Evolutionary conservation across 2,797 vertebrate species (phyloP).

Genomic region (Mallotus villosus): DNA sequence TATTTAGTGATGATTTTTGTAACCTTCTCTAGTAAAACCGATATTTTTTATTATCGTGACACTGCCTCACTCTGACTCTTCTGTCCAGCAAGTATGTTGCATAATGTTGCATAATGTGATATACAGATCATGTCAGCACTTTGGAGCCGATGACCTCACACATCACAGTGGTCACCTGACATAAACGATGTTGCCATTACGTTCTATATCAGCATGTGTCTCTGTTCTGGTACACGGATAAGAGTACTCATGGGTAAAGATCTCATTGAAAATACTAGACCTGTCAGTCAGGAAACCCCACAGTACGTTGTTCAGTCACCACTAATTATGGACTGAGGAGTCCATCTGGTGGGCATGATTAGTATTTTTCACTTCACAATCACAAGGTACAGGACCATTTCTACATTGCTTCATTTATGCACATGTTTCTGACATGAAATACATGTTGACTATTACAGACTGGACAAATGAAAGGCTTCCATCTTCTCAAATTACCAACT

Average conservation of each 20-base stretch:
- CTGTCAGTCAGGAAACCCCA: no score
- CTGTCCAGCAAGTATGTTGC: slow-evolving; percentile 33
- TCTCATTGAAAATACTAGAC: no score
- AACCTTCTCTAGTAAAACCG: slow-evolving; percentile 99
- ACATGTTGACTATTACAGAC: background rate
- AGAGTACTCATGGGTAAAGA: no score
- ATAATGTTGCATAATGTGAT: background rate
- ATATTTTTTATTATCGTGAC: slow-evolving; percentile 99
- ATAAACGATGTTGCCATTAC: no score
- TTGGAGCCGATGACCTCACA: no score
- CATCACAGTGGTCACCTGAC: no score
- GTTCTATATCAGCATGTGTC: no score
- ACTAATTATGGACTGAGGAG: no score
- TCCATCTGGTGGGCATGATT: background rate
- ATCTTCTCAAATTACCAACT: background rate
- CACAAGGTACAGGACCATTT: background rate
- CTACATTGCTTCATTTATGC: background rate
- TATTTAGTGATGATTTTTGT: slow-evolving; percentile 93
- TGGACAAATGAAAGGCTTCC: background rate
- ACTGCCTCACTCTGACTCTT: slow-evolving; percentile 84
- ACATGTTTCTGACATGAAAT: background rate
- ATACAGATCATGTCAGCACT: no score
- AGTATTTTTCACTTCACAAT: background rate
- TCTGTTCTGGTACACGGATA: no score
- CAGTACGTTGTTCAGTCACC: no score